Evolutionary conservation across 1,140 invertebrate genomes (phyloP).

Genomic region (Diabrotica virgifera): DNA sequence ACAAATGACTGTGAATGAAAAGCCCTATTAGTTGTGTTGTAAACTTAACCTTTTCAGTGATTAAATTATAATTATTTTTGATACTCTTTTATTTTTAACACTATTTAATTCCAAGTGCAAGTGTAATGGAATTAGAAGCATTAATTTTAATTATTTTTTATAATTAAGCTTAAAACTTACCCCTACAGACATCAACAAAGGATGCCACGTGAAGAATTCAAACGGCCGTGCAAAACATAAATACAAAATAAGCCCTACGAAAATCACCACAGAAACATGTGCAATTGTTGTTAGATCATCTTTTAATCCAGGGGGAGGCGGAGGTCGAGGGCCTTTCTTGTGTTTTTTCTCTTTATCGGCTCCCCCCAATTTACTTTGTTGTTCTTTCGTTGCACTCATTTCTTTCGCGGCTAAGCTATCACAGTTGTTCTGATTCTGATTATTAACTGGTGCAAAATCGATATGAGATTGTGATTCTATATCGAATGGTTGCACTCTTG

Average conservation of each 20-base stretch:
- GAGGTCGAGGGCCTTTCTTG: conserved; percentile 6
- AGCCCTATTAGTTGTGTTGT: too few relatives aligned
- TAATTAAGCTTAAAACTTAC: conserved; percentile 25
- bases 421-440: not conserved
- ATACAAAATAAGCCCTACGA: conserved; percentile 32
- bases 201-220: conserved; percentile 42
- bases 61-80: too few relatives aligned
- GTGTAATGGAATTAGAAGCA: too few relatives aligned
- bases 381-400: not conserved
- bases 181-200: conserved; percentile 34
- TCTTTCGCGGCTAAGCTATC: not conserved
- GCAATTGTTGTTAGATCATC: conserved; percentile 31
- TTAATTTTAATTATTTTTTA: too few relatives aligned
- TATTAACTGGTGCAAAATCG: too few relatives aligned
- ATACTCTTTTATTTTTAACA: conserved; percentile 1
- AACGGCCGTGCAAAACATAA: conserved; percentile 31
- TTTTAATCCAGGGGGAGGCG: conserved; percentile 17
- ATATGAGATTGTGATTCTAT: too few relatives aligned
- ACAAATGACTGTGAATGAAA: too few relatives aligned
- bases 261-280: conserved; percentile 31
- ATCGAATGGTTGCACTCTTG: too few relatives aligned
- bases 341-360: conserved; percentile 4
- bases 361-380: not conserved
- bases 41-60: too few relatives aligned
- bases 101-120: not conserved